Evolutionary conservation across 1,140 invertebrate species (phyloP).

Genomic region (Heliconius melpomene): DNA sequence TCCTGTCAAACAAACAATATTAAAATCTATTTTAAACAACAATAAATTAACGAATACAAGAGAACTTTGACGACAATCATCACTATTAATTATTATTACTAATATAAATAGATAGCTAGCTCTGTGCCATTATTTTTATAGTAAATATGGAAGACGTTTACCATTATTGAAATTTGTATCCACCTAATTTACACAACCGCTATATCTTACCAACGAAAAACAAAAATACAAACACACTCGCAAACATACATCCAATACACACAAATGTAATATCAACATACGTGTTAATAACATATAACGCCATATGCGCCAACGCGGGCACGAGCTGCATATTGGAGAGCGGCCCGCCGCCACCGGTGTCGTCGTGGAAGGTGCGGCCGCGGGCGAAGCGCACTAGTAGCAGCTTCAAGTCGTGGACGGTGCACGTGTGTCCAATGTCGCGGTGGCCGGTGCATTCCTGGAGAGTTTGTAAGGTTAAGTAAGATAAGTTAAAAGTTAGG

Average conservation of each 20-base stretch:
- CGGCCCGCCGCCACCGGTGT: conserved; percentile 97
- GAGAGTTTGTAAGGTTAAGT: neutral
- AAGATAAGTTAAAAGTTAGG: no score
- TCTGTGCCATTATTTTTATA: no score
- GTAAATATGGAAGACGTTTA: no score
- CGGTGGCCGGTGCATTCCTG: conserved; percentile 92
- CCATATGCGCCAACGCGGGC: conserved; percentile 96
- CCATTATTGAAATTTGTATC: no score
- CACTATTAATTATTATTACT: no score
- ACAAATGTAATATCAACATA: conserved; percentile 83
- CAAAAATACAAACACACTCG: no score
- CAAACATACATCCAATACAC: neutral
- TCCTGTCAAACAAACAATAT: conserved; percentile 79
- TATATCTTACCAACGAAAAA: no score
- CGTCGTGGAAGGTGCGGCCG: conserved; percentile 97
- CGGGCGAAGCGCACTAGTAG: conserved; percentile 94
- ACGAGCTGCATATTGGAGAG: conserved; percentile 98
- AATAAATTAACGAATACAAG: neutral
- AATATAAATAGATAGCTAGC: no score
- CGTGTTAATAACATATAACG: conserved; percentile 97
- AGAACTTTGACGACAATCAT: neutral
- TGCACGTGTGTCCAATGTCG: conserved; percentile 93
- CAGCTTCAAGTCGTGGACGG: conserved; percentile 96
- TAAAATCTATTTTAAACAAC: no score
- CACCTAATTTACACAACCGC: no score